Conservation (phyloP, 1,140 invertebrate species). For the Tribolium castaneum region DNA sequence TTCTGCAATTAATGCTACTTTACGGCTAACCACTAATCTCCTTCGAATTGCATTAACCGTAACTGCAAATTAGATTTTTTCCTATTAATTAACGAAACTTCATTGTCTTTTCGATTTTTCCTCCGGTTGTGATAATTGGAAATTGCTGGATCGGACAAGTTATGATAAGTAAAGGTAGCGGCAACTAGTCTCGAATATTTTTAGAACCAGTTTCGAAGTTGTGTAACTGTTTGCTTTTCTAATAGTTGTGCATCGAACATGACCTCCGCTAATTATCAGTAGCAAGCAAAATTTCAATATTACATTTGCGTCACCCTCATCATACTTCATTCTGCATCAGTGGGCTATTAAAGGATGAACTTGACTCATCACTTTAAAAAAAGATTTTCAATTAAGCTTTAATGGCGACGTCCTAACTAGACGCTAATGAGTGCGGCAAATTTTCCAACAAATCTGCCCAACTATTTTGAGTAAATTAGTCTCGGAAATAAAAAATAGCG, state of each 20-base stretch:
- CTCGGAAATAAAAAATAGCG: too few species aligned
- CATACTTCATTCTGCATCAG: background rate
- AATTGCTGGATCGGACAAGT: slow-evolving; percentile 11
- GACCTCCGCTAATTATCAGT: slow-evolving; percentile 15
- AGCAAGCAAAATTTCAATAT: slow-evolving; percentile 9
- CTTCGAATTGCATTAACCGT: background rate
- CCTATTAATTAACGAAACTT: background rate
- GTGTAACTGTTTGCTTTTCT: slow-evolving; percentile 39
- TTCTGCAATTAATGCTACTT: background rate
- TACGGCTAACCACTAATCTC: background rate
- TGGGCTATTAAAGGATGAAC: background rate
- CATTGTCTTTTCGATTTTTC: background rate
- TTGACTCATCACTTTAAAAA: background rate
- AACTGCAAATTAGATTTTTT: background rate
- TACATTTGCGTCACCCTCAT: background rate
- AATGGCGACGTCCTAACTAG: background rate
- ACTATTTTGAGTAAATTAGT: too few species aligned
- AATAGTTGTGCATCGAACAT: slow-evolving; percentile 30
- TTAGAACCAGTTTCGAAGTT: slow-evolving; percentile 39
- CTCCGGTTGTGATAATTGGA: background rate
- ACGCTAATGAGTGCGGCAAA: background rate
- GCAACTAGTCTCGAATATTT: slow-evolving; percentile 35
- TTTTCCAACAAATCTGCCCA: background rate
- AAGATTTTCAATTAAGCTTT: slow-evolving; percentile 1
- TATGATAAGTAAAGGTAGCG: slow-evolving; percentile 32